phyloP scores from a whole-genome alignment of 2,113 vertebrate species.

The Grus americana region DNA sequence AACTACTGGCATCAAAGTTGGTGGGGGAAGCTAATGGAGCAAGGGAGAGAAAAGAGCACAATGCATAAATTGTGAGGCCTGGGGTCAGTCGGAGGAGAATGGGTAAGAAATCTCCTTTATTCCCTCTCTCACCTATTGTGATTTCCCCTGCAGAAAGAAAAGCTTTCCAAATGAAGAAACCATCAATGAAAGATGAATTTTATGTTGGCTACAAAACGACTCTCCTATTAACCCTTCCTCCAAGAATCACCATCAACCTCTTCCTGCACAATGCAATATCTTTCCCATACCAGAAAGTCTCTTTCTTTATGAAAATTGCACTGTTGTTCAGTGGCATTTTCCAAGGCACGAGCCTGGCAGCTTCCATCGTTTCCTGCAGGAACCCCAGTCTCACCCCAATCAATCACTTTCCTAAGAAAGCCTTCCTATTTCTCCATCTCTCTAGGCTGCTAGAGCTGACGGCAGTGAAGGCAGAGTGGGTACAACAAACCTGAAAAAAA shows the following conservation, averaged over 20 bases:
- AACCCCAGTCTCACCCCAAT: background rate
- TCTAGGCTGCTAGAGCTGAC: background rate
- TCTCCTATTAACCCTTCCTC: background rate
- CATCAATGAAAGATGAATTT: background rate
- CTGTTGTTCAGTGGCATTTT: background rate
- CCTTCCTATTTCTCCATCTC: background rate
- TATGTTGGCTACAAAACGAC: background rate
- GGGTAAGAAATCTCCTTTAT: conserved; percentile 27
- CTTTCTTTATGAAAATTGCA: background rate
- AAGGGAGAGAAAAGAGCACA: background rate
- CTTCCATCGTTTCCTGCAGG: background rate
- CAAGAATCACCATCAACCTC: background rate
- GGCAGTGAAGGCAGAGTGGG: background rate
- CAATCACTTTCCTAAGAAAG: background rate
- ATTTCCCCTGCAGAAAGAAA: background rate
- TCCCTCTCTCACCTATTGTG: background rate
- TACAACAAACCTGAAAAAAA: background rate
- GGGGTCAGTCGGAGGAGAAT: background rate
- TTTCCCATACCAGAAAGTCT: background rate
- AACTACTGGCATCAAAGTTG: background rate
- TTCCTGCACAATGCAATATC: background rate
- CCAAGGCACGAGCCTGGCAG: background rate
- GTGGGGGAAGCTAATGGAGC: background rate
- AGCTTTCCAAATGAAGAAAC: conserved; percentile 5
- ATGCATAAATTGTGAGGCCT: background rate